Evolutionary conservation across 2,797 vertebrate species (phyloP).

Genomic region (Sorex maritimensis): DNA sequence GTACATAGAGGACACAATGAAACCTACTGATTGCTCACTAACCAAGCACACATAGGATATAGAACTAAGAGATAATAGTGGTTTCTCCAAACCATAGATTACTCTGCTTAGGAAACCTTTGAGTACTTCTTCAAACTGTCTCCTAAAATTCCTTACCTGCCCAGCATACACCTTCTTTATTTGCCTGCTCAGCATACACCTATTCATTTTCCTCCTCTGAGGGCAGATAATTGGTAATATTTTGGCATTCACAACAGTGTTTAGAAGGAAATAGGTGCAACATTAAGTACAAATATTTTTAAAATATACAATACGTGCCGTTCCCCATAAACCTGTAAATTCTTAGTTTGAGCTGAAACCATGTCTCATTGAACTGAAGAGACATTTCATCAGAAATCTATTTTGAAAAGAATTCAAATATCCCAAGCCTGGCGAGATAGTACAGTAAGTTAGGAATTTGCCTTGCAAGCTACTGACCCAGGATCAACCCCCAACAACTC

Average conservation of each 20-base stretch:
- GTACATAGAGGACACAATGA: too few relatives aligned
- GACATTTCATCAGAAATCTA: neutral
- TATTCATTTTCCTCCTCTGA: neutral
- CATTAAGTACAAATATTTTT: slow-evolving; percentile 28
- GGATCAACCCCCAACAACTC: neutral
- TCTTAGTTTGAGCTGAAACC: neutral
- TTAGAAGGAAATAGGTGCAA: neutral
- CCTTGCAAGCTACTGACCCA: neutral
- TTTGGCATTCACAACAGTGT: neutral
- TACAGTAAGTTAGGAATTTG: neutral
- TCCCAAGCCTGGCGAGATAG: neutral
- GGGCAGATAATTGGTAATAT: neutral
- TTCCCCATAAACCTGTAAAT: neutral
- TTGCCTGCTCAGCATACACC: too few relatives aligned
- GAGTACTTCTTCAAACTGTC: neutral
- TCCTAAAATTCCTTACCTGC: neutral
- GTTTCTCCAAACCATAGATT: neutral
- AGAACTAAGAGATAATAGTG: too few relatives aligned
- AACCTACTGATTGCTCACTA: too few relatives aligned
- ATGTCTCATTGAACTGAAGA: neutral
- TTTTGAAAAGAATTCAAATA: neutral
- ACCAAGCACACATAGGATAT: neutral
- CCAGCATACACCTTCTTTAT: neutral
- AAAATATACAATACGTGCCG: neutral
- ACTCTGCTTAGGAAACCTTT: neutral